A percentile compares a stretch with the other conserved stretches of the same genome.
These are phyloP conservation scores for Eudasyphora cyanicolor DNA, from an alignment of 2,888 invertebrate species.

Conservation along the genomic window DNA sequence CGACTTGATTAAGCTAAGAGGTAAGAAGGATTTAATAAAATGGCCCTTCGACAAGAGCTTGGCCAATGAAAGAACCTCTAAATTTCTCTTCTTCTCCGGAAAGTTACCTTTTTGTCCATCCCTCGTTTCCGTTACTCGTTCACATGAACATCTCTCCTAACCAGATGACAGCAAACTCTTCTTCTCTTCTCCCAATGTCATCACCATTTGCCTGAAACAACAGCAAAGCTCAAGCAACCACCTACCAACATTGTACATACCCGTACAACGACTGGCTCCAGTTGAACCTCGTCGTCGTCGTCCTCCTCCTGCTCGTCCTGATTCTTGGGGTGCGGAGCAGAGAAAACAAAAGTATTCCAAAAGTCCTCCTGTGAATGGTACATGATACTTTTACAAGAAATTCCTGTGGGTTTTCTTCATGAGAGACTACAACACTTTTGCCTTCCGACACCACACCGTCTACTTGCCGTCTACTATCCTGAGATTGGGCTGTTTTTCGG, in stretches of 20 bases:
- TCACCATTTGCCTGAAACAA: background rate
- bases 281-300: too few relatives aligned
- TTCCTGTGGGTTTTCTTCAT: conserved; percentile 50
- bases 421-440: background rate
- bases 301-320: background rate
- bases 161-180: background rate
- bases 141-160: background rate
- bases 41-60: too few relatives aligned
- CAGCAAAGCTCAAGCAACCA: background rate
- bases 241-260: too few relatives aligned
- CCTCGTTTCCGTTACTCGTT: background rate
- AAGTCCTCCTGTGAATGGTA: conserved; percentile 34
- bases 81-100: too few relatives aligned
- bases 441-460: background rate
- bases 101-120: background rate
- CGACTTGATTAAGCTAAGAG: too few relatives aligned
- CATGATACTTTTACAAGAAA: conserved; percentile 59
- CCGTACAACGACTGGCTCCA: too few relatives aligned
- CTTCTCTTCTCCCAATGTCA: too few relatives aligned
- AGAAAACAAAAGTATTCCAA: conserved; percentile 24
- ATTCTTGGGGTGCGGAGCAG: background rate
- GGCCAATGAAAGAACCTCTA: too few relatives aligned
- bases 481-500: background rate
- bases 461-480: background rate
- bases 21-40: too few relatives aligned